These are phyloP conservation scores for Crossaster papposus DNA, from an alignment of 53 echinoderm and acorn worm species.

Conservation along the genomic window DNA sequence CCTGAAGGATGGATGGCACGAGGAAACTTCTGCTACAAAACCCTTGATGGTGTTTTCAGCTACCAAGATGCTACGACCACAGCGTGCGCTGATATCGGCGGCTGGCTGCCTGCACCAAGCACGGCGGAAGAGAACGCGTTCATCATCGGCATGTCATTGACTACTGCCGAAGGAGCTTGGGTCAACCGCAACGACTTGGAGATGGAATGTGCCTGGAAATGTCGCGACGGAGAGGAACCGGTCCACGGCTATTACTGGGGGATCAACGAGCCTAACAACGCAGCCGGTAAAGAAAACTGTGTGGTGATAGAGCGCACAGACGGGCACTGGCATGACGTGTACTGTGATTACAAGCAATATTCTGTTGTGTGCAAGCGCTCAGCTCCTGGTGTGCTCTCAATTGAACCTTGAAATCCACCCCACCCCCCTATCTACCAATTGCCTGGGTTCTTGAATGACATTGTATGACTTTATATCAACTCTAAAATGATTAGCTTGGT, in stretches of 20 bases:
- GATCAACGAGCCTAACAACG: background rate
- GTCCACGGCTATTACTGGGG: background rate
- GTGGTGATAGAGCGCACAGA: background rate
- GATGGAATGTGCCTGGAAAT: background rate
- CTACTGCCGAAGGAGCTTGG: background rate
- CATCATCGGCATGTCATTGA: background rate
- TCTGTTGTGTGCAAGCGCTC: constrained; percentile 16
- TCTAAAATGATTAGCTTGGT: too few species aligned
- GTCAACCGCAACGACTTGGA: background rate
- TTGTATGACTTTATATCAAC: too few species aligned
- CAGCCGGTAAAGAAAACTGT: background rate
- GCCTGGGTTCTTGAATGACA: too few species aligned
- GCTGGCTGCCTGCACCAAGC: background rate
- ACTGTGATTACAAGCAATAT: constrained; percentile 12
- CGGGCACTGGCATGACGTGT: background rate
- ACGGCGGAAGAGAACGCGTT: background rate
- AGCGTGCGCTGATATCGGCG: background rate
- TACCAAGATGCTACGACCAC: background rate
- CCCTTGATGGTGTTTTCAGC: background rate
- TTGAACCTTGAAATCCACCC: too few species aligned
- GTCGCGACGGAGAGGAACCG: background rate
- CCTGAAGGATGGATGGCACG: background rate
- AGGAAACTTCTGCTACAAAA: background rate
- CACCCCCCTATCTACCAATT: background rate
- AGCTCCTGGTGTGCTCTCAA: background rate